Evolutionary conservation across 2,888 invertebrate species (phyloP), one percentile per base, ranked within the genome.

Genomic region (Sarcophaga variegata): DNA sequence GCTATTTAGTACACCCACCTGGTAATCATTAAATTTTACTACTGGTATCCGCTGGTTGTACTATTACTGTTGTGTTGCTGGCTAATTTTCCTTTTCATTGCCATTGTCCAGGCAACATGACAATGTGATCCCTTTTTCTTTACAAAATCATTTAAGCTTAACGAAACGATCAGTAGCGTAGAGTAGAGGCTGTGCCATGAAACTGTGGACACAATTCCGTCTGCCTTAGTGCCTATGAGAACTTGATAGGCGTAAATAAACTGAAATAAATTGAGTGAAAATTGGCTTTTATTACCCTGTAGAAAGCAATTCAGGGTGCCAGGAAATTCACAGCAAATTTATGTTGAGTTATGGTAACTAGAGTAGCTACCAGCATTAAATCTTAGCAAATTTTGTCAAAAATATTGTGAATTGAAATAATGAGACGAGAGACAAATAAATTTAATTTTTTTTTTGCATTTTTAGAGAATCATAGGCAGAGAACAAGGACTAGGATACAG

Each of bases 1-100:
- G 62, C 77, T 74, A 83, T 85, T 88, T 88, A 85, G 83, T 83
- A 85, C 85, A 83, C 88, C 88, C 88, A 88, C 86, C 86, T 83
- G 86, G 79, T 62, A n/a, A 12, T 27, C 62, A 76, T 62, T 62
- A 22, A 64, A 64, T 10, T 37, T 37, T 6, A 71, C 49, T 72
- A 63, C 80, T 75, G 66, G 27, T 45, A 17, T 37, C 20, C 37
- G 14, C 25, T 54, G n/a, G 37, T 37, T 37, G 37, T 27, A 22
- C 22, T 22, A 25, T 27, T 37, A 37, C 6, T 22, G 17, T 17
- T n/a, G 20, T 45, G n/a, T 69, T 74, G 67, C 45, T 69, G 72
- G 59, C 27, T 59, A 66, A 63, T 66, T 84, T 84, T 80, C 69
- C 60, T 71, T 70, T 83, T 49, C 54, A 64, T 49, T 54, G 74